Evolutionary conservation across 1,140 invertebrate genomes (phyloP).

Genomic region (Meloidogyne floridensis): DNA sequence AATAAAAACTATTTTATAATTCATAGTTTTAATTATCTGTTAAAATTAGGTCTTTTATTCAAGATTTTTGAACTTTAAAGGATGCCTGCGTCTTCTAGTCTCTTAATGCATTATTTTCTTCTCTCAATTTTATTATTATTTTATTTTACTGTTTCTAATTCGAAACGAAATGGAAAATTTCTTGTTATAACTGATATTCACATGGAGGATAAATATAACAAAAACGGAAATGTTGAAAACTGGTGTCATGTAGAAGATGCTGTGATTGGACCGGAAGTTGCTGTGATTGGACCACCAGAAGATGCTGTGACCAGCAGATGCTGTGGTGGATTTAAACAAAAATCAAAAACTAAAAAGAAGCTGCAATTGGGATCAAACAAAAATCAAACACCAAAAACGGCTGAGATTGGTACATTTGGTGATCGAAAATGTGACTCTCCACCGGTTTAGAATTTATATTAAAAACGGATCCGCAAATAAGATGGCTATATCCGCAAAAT

Average conservation of each 20-base stretch:
- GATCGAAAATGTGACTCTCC: conserved; percentile 59
- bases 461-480: too few species aligned
- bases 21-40: too few species aligned
- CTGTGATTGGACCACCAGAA: too few species aligned
- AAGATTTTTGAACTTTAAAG: background rate
- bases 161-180: conserved; percentile 30
- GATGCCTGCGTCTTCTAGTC: background rate
- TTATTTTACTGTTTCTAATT: background rate
- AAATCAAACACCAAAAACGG: conserved; percentile 14
- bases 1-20: too few species aligned
- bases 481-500: too few species aligned
- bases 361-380: background rate
- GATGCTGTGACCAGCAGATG: too few species aligned
- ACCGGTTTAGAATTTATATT: conserved; percentile 12
- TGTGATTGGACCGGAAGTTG: too few species aligned
- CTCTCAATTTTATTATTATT: background rate
- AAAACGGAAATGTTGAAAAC: conserved; percentile 38
- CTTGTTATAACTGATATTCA: conserved; percentile 60
- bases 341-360: too few species aligned
- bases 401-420: conserved; percentile 44
- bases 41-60: too few species aligned
- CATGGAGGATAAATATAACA: conserved; percentile 48
- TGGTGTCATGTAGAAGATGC: conserved; percentile 39
- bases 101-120: background rate
- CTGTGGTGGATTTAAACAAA: too few species aligned